phyloP scores from a whole-genome alignment of 2,888 invertebrate genomes.

The Chymomyza procnemis region DNA sequence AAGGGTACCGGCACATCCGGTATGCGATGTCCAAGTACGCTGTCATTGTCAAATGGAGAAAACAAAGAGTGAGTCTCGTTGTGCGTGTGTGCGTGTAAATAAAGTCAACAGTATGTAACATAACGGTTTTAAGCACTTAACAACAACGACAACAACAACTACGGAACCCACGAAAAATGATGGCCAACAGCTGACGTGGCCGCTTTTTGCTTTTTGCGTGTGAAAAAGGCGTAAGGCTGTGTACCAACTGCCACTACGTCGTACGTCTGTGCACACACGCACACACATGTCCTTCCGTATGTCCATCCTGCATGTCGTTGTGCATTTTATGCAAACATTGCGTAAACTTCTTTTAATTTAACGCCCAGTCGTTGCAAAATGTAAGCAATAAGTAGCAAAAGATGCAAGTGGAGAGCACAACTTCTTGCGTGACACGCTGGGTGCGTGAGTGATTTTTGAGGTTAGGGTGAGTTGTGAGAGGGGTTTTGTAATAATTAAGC shows the following conservation, averaged over 20 bases:
- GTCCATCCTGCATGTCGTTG: conserved; percentile 43
- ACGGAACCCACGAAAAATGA: conserved; percentile 8
- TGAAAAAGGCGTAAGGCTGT: conserved; percentile 18
- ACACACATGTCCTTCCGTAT: not conserved
- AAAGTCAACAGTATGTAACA: conserved; percentile 50
- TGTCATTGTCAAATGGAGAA: conserved; percentile 41
- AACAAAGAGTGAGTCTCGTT: conserved; percentile 18
- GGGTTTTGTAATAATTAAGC: too few species aligned
- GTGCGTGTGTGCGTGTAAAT: conserved; percentile 40
- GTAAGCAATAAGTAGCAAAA: not conserved
- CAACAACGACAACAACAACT: conserved; percentile 37
- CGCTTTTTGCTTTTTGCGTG: conserved; percentile 21
- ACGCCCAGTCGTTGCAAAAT: conserved; percentile 12
- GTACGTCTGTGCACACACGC: not conserved
- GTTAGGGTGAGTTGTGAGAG: not conserved
- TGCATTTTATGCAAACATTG: conserved; percentile 67
- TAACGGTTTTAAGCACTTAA: conserved; percentile 59
- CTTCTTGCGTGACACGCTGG: not conserved
- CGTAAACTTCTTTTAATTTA: conserved; percentile 69
- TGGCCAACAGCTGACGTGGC: conserved; percentile 38
- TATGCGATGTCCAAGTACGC: conserved; percentile 79
- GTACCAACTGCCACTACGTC: not conserved
- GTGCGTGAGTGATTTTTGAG: not conserved
- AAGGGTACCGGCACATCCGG: conserved; percentile 80
- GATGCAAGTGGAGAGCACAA: not conserved